phyloP scores from a whole-genome alignment of 2,888 invertebrate genomes.

The Molanna angustata region DNA sequence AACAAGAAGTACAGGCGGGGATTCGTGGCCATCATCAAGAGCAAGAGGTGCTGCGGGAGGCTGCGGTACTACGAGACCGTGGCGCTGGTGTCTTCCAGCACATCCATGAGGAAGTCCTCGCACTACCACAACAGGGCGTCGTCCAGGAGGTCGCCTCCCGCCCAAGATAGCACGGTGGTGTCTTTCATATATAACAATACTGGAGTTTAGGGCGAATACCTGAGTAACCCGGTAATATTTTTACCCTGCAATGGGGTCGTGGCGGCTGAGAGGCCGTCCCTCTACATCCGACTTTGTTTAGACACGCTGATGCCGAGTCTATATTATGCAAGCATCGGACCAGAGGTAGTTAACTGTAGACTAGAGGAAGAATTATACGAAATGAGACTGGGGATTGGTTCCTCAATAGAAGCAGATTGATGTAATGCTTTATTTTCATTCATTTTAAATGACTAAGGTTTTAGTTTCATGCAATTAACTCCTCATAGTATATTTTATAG shows the following conservation, averaged over 20 bases:
- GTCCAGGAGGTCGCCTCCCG: constrained; percentile 51
- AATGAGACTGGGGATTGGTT: too few species aligned
- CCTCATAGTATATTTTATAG: too few species aligned
- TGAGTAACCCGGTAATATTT: constrained; percentile 23
- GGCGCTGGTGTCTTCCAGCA: constrained; percentile 80
- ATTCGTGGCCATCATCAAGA: constrained; percentile 84
- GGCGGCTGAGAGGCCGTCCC: constrained; percentile 33
- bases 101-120: constrained; percentile 81
- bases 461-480: too few species aligned
- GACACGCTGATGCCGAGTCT: too few species aligned
- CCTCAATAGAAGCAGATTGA: too few species aligned
- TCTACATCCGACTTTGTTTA: constrained; percentile 1
- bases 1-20: constrained; percentile 91
- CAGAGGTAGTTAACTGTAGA: too few species aligned
- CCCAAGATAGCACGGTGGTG: constrained; percentile 49
- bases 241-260: background rate
- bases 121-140: constrained; percentile 67
- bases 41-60: constrained; percentile 80
- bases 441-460: too few species aligned
- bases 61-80: constrained; percentile 85
- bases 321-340: too few species aligned
- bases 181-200: constrained; percentile 68
- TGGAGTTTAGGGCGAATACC: constrained; percentile 69
- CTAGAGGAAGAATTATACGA: too few species aligned
- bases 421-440: too few species aligned